phyloP scores from a whole-genome alignment of 2,113 vertebrate species.

The Rhabdomys dilectus region DNA sequence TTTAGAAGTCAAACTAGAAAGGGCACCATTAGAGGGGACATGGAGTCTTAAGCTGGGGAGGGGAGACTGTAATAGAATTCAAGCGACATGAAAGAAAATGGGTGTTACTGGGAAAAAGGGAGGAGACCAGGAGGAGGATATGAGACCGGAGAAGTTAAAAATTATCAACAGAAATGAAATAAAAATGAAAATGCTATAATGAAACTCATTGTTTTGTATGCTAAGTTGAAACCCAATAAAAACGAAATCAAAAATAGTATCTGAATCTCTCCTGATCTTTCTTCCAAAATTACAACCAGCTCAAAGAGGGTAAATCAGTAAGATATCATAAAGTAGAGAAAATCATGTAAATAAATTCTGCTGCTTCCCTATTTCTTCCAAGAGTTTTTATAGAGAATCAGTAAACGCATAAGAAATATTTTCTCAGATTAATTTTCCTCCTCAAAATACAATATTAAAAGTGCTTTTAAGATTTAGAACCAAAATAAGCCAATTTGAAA shows the following conservation, averaged over 20 bases:
- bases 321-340: neutral
- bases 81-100: neutral
- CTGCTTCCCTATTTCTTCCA: neutral
- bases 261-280: neutral
- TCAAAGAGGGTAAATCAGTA: neutral
- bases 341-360: neutral
- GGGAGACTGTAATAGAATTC: neutral
- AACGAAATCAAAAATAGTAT: neutral
- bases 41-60: neutral
- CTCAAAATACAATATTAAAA: neutral
- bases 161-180: neutral
- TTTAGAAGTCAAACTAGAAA: slow-evolving; percentile 39
- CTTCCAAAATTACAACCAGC: neutral
- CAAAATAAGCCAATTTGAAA: neutral
- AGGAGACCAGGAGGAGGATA: neutral
- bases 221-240: neutral
- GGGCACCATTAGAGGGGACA: neutral
- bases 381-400: neutral
- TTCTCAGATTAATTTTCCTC: neutral
- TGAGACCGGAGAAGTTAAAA: neutral
- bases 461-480: neutral
- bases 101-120: neutral
- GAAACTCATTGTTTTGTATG: neutral
- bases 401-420: neutral
- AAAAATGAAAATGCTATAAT: neutral